Base-by-base conservation (phyloP, 2,113 vertebrate species). In the Actinemys pallida region DNA sequence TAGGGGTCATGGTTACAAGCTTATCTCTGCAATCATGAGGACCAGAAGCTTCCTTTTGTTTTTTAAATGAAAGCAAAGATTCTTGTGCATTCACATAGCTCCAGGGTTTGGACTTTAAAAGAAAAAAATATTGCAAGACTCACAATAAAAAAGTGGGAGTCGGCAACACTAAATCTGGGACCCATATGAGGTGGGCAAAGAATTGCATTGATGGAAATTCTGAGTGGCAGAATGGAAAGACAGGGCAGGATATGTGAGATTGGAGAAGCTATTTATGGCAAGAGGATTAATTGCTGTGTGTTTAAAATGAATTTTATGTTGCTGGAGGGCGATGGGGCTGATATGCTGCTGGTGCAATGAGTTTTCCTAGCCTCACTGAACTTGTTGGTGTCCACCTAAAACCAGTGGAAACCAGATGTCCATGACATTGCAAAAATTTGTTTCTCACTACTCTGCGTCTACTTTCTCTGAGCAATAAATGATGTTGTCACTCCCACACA, bases 181-280 rank as follows among this genome's bases (percentile, higher is more conserved):
- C 56, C 52, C 24, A 80, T 79, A 47, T 6, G 39, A 5, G 35
- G 27, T 35, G 89, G 42, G 2, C 86, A 9, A 8, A 62, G 27
- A 2, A 1, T 0, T 12, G 8, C 52, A 52, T 83, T 14, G 24
- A 47, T 39, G 13, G 12, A 9, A 56, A 56, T 47, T 56, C 1
- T 79, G 27, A 3, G 78, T 45, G 84, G 35, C 6, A 92, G 82
- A 78, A 90, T 83, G 10, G 54, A 1, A 83, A 45, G 89, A 6
- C 4, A 78, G 5, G 17, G 9, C 3, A 42, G 83, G 24, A 5
- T 72, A 65, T 84, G 11, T 86, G 20, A 89, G 10, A 87, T 10
- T 5, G 81, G 19, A 72, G 14, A 87, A 11, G 47, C 24, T 31
- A 6, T 19, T 57, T 59, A 83, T 59, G 39, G 39, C 54, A 78